These are phyloP conservation scores for Ceuthmochares aereus DNA, from an alignment of 2,113 vertebrate genomes.

Conservation along the genomic window DNA sequence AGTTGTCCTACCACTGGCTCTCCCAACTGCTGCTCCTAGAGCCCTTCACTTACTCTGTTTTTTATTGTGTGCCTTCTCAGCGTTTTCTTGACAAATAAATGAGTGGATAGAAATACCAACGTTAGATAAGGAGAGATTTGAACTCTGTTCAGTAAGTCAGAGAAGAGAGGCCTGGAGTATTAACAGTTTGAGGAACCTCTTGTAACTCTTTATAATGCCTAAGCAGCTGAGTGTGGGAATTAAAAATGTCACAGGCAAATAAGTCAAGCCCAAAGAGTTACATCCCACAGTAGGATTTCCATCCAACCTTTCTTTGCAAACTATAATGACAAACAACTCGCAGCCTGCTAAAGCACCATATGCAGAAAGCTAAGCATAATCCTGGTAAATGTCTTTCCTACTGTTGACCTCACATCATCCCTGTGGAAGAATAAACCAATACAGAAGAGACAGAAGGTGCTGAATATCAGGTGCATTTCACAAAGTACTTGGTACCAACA, in stretches of 20 bases:
- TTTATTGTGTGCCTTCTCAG: slow-evolving; percentile 5
- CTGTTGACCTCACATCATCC: not conserved
- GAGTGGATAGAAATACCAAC: not conserved
- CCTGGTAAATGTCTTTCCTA: not conserved
- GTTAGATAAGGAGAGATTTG: not conserved
- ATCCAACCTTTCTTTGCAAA: not conserved
- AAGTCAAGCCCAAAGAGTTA: not conserved
- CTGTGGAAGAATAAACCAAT: not conserved
- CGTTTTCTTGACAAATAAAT: slow-evolving; percentile 54
- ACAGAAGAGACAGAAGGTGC: not conserved
- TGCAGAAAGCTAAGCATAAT: not conserved
- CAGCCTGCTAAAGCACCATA: not conserved
- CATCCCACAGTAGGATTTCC: not conserved
- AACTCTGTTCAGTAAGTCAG: not conserved
- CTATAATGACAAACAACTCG: not conserved
- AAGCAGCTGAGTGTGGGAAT: not conserved
- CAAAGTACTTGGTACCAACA: not conserved
- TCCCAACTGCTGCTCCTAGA: not conserved
- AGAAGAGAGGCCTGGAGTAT: not conserved
- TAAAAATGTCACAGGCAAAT: not conserved
- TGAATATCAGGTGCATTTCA: not conserved
- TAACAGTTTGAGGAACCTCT: not conserved
- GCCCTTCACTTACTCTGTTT: slow-evolving; percentile 3
- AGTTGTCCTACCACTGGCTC: slow-evolving; percentile 40
- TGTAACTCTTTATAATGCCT: not conserved